A percentile compares a stretch with the other conserved stretches of the same genome.
Evolutionary conservation across 2,113 vertebrate genomes (phyloP).

Genomic region (Bos indicus): DNA sequence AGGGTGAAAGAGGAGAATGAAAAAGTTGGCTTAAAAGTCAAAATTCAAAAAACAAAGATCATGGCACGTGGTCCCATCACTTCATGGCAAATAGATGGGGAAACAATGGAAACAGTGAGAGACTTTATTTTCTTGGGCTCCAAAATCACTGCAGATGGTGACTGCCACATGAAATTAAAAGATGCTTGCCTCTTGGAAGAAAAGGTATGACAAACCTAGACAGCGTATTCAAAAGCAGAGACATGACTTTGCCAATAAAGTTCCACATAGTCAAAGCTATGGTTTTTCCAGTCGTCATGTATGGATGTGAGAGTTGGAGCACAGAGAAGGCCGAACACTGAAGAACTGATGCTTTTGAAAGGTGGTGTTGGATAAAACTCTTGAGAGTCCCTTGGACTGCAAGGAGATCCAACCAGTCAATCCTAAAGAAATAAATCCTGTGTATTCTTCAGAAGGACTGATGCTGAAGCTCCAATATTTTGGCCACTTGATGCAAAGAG

Average conservation of each 20-base stretch:
- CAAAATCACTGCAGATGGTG: background rate
- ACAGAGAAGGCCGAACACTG: fast-evolving
- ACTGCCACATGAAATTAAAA: background rate
- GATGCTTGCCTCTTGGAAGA: background rate
- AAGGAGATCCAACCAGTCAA: background rate
- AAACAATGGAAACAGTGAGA: background rate
- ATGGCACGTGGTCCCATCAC: background rate
- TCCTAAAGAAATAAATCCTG: background rate
- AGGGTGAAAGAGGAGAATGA: background rate
- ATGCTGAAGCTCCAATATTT: background rate
- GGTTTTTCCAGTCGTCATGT: background rate
- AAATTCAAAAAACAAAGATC: background rate
- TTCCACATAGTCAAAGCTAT: background rate
- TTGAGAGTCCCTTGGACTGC: background rate
- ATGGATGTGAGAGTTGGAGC: background rate
- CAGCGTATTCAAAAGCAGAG: background rate
- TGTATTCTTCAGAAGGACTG: background rate
- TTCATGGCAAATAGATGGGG: background rate
- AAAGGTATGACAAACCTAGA: background rate
- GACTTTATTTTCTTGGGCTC: background rate
- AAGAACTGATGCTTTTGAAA: background rate
- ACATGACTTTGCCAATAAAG: background rate
- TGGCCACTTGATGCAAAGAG: background rate
- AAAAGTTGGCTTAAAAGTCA: background rate
- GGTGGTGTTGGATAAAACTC: background rate